phyloP scores from a whole-genome alignment of 2,888 invertebrate species.

The Metopia argyrocephala region DNA sequence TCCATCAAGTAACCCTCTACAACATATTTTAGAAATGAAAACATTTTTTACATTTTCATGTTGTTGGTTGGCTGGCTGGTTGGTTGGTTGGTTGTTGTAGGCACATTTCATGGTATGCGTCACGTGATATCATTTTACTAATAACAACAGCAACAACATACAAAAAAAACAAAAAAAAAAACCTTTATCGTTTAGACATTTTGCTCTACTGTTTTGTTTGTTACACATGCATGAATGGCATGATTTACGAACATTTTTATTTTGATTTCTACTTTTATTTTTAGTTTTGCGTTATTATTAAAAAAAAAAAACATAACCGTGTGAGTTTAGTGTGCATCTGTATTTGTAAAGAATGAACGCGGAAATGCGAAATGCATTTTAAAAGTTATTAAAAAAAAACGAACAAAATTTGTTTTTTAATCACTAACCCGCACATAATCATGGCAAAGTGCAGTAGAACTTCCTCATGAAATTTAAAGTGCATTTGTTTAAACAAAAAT shows the following conservation, averaged over 20 bases:
- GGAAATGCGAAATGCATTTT: conserved; percentile 24
- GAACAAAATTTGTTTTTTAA: background rate
- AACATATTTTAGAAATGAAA: conserved; percentile 25
- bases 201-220: no score
- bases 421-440: background rate
- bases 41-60: conserved; percentile 24
- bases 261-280: background rate
- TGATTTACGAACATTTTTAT: conserved; percentile 22
- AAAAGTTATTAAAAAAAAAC: background rate
- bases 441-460: background rate
- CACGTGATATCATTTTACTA: conserved; percentile 54
- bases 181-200: conserved; percentile 13
- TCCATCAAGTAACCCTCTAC: conserved; percentile 21
- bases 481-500: no score
- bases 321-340: background rate
- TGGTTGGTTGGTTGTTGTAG: no score
- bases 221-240: conserved; percentile 47
- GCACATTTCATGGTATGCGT: conserved; percentile 49
- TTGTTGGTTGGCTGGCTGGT: no score
- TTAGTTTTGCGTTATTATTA: background rate
- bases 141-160: conserved; percentile 29
- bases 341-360: conserved; percentile 8
- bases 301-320: background rate
- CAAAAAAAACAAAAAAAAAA: conserved; percentile 15
- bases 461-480: no score